Evolutionary conservation across 2,888 invertebrate genomes (phyloP), one percentile per base, ranked within the genome.

Genomic region (Julus scandinavius): DNA sequence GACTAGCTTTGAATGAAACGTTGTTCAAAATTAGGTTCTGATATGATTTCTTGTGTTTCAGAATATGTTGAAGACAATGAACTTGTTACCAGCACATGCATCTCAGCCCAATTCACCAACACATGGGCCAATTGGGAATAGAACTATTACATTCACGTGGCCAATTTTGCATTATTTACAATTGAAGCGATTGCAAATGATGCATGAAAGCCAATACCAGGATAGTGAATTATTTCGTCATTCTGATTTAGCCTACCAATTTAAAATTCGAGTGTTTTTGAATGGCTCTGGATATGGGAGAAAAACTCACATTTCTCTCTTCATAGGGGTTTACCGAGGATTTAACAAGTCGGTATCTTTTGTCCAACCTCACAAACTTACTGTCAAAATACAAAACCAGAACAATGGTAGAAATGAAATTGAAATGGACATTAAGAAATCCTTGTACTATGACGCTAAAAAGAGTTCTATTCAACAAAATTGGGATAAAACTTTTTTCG

Each of bases 301-400:
- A 72, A 29, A 29, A 29, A 72, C 72, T 11, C 72, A 72, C 29
- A 72, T 72, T 9, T 72, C 72, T 7, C n/a, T 72, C 9, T 72
- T 72, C 72, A 72, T 72, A 72, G 72, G 72, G 29, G n/a, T 72
- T 72, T 29, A 72, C 72, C 72, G 72, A 9, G 72, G 72, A 4
- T 72, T 29, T 29, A 72, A 29, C 11, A 72, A 29, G 29, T 72
- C 72, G 72, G 20, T 29, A 29, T 7, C 5, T 29, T 72, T 72
- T 9, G 72, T 72, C n/a, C 72, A 72, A 20, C 72, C 72, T 72
- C 72, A 72, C 72, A 72, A n/a, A 29, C 72, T 72, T 72, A 72
- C 72, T 72, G 9, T 72, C 29, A 72, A 72, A 11, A 20, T 72
- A 1, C 11, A 29, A 72, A 72, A 72, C 72, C 72, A 72, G 72